Evolutionary conservation across 2,888 invertebrate genomes (phyloP).

Genomic region (Melikaiella ostensackeni): DNA sequence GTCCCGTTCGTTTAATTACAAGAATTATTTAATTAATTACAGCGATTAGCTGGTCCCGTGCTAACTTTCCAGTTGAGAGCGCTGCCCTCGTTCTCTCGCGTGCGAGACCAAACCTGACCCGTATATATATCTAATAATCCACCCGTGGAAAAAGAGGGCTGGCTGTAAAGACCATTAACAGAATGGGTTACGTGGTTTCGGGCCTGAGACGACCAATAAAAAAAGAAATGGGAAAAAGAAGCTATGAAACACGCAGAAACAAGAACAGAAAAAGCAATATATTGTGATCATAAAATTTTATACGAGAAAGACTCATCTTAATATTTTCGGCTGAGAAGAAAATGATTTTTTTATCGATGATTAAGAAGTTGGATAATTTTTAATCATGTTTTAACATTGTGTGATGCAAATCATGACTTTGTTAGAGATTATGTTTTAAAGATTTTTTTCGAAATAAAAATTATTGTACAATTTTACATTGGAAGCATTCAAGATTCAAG

Average conservation of each 20-base stretch:
- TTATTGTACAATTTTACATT: no score
- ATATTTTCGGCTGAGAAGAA: neutral
- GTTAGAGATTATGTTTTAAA: no score
- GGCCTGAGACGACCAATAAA: constrained; percentile 28
- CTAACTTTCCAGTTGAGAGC: constrained; percentile 8
- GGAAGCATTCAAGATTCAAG: no score
- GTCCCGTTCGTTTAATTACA: constrained; percentile 62
- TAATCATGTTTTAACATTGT: no score
- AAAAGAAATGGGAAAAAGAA: constrained; percentile 48
- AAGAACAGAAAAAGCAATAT: constrained; percentile 30
- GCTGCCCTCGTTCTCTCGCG: constrained; percentile 25
- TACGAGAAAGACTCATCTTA: constrained; percentile 50
- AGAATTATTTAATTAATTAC: constrained; percentile 64
- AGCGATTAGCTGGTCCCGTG: constrained; percentile 14
- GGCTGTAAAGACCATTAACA: constrained; percentile 67
- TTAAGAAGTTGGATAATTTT: neutral
- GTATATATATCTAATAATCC: constrained; percentile 49
- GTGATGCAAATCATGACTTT: no score
- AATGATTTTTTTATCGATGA: neutral
- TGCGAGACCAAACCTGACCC: constrained; percentile 24
- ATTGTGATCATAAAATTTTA: constrained; percentile 1
- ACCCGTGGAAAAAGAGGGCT: constrained; percentile 54
- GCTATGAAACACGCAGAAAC: constrained; percentile 33
- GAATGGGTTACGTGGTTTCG: constrained; percentile 61
- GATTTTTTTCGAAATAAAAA: no score